Evolutionary conservation across 92 coral and sea anemone species (phyloP), one percentile per base, ranked within the genome.

Genomic region (Epizoanthus fatuus): DNA sequence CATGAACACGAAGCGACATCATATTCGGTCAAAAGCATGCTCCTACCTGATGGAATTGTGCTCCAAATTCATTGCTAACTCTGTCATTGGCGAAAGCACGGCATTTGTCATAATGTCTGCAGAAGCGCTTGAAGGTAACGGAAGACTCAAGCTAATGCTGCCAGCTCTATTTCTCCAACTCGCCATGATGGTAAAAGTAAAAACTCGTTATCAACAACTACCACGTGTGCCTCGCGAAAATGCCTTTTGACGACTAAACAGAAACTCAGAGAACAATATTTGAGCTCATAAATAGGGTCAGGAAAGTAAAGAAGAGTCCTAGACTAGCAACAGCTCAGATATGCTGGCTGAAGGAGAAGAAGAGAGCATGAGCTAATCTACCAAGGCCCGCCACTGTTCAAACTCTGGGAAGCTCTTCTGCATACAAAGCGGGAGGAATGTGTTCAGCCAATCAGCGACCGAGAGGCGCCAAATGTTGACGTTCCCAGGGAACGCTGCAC

Each of bases 71-170:
- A 87, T 90, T 42, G 99, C 89, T 35, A 97, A 81, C 93, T 97
- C 96, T 44, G 99, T 91, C 84, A 97, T 92, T 40, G 99, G 99
- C 54, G 99, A 97, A 85, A 96, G 96, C 49, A 95, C 96, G 37
- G 95, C 95, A 75, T 83, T 87, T 67, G 98, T 90, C 45, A 84
- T 88, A 29, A 83, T 79, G 73, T 95, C 96, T 54, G 84, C 51
- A 7, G 93, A 74, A 75, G 87, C 74, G 49, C 84, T 86, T 63
- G 87, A 65, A 81, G 94, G 69, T 72, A 62, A 79, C 80, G 95
- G 89, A 63, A 92, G 90, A 35, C 91, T 91, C 70, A 92, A 93
- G 72, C 93, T 93, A 37, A 95, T 80, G 80, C 98, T 95, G 74
- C 93, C 96, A 69, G 98, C 98, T 90, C 98, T 90, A 12, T 84